Base-by-base conservation (phyloP, 92 coral and sea anemone genomes). In the Actinernus sp. region DNA sequence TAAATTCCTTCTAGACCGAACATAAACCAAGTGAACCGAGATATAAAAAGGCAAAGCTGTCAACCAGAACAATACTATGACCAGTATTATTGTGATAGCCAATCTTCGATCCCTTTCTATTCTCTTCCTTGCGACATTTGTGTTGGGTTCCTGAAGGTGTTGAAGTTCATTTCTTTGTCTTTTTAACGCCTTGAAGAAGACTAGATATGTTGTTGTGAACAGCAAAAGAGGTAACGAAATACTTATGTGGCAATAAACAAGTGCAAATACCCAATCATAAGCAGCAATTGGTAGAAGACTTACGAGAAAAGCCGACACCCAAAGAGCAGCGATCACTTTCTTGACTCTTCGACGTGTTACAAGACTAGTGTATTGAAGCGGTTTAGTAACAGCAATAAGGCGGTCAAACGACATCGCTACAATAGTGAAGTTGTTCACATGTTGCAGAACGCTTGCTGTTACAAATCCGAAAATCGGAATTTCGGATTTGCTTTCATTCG, bases 361-460 rank as follows among this genome's bases (percentile, higher is more conserved):
- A 4, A 45, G 10, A 18, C 5, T 7, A 9, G 18, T 12, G 52
- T 45, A 45, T 12, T 8, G 5, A 12, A 45, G 52, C 10, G 52
- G 52, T 23, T 23, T 4, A 17, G 52, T 6, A 23, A 45, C 52
- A 23, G 52, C 52, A 23, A 45, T 7, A 17, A 45, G 52, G 8
- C 52, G 8, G 21, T 45, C 52, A 18, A 45, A 8, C 17, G 52
- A 45, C 52, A 45, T 45, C 6, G 52, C 8, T 7, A 23, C 19
- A 23, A 45, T 45, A 45, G 52, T 45, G 22, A 45, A 45, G 52
- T 45, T 45, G 22, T 45, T 45, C 17, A 45, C 52, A 18, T 9
- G 19, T 6, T 9, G 52, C 6, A 45, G 4, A 5, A 45, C 5
- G 5, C 18, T 23, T 18, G 5, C 19, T 6, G 19, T 4, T 45